Evolutionary conservation across 2,888 invertebrate genomes (phyloP).

Genomic region (Leucophora obtusa): DNA sequence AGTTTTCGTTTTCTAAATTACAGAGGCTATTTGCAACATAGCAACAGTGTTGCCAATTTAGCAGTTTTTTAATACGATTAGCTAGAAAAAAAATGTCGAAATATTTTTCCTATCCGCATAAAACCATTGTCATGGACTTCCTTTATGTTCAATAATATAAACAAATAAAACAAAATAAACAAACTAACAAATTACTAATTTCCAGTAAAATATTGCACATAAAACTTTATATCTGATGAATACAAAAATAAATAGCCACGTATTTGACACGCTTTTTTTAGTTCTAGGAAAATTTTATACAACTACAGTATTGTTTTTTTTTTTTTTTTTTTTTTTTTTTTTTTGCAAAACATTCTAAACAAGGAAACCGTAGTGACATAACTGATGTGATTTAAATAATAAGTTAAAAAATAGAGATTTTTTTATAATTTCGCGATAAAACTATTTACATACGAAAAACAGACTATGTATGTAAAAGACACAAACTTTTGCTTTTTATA

Average conservation of each 20-base stretch:
- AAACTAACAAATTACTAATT: constrained; percentile 10
- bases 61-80: no score
- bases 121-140: background rate
- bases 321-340: background rate
- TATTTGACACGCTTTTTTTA: constrained; percentile 64
- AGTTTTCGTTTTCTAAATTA: no score
- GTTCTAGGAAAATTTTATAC: constrained; percentile 54
- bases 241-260: constrained; percentile 57
- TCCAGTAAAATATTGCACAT: constrained; percentile 7
- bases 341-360: constrained; percentile 23
- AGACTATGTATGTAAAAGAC: no score
- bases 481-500: no score
- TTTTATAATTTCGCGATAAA: background rate
- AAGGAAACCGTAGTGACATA: constrained; percentile 60
- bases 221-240: constrained; percentile 5
- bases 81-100: no score
- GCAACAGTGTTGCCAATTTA: no score
- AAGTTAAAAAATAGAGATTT: constrained; percentile 20
- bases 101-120: background rate
- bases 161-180: background rate
- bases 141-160: background rate
- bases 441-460: no score
- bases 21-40: no score
- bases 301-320: background rate
- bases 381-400: constrained; percentile 60